Base-by-base conservation (phyloP, 2,888 invertebrate genomes). In the Cremastobaeus sp. region DNA sequence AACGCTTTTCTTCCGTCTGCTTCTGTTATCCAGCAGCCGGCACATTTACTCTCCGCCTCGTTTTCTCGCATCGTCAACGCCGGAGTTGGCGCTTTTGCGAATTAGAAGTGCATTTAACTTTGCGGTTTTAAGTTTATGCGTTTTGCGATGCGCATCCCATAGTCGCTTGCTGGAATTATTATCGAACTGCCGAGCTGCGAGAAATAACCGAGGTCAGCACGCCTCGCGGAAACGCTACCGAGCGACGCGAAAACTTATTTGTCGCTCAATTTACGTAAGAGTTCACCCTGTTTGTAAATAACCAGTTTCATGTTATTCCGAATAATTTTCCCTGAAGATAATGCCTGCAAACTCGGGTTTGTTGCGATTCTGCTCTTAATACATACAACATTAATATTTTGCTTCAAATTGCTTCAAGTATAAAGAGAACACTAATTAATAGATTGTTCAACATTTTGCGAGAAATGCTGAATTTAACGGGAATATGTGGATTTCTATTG, bases 91-190 rank as follows among this genome's bases (percentile, higher is more conserved):
- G 62, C 70, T 62, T 74, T 73, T 73, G 68, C 76, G 66, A 79
- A 81, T 82, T 80, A 79, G 76, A 75, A 76, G 71, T 75, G 72
- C 79, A 76, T 80, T 81, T 81, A 80, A 77, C 77, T 79, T 72
- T 70, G 74, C 50, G 78, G 77, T 70, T 77, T 76, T 74, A 78
- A 77, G 78, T 79, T 80, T 79, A 79, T 77, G 78, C 77, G 71
- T 76, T 78, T 72, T 73, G 45, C 54, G 37, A 35, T 47, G 45
- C 59, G 68, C 50, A 66, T 68, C 68, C 69, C 62, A 41, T 48
- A 35, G 45, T 37, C 43, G 25, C 12, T 48, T 60, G 72, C 45
- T 55, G 72, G 65, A 72, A 76, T 60, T 72, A 72, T 72, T 69
- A 76, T 65, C 64, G 72, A 69, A 72, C 55, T 55, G 54, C 39